Evolutionary conservation across 2,113 vertebrate genomes (phyloP).

Genomic region (Tyto alba): DNA sequence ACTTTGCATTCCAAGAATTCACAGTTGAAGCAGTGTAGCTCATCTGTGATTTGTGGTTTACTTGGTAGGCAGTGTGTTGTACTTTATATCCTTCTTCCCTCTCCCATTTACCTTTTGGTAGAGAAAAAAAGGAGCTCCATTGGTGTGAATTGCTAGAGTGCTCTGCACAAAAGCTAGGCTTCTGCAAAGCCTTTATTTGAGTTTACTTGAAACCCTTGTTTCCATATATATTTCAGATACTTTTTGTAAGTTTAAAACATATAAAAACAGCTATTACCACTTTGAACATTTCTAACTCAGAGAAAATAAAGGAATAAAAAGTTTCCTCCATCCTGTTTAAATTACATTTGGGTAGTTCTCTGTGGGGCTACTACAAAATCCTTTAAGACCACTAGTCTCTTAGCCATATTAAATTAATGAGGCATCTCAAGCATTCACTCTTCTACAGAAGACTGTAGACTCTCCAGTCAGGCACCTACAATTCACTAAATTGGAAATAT

Average conservation of each 20-base stretch:
- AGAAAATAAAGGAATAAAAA: background rate
- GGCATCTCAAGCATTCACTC: constrained; percentile 39
- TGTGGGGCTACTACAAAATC: constrained; percentile 40
- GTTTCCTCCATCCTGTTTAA: constrained; percentile 21
- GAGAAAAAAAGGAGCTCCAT: background rate
- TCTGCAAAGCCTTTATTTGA: constrained; percentile 14
- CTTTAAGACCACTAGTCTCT: constrained; percentile 54
- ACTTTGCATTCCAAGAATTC: constrained; percentile 11
- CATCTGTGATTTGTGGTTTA: background rate
- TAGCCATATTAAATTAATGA: constrained; percentile 61
- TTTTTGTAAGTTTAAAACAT: constrained; percentile 17
- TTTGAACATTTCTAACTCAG: constrained; percentile 24
- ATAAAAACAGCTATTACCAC: background rate
- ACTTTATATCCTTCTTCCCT: background rate
- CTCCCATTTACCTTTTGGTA: background rate
- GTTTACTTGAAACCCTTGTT: constrained; percentile 34
- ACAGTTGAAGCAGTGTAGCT: background rate
- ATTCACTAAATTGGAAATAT: constrained; percentile 40
- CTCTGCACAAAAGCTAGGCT: background rate
- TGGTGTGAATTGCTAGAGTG: background rate
- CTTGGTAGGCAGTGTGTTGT: background rate
- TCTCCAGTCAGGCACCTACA: constrained; percentile 54
- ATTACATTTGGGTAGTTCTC: constrained; percentile 38
- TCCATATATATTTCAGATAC: constrained; percentile 4
- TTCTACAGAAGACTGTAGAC: background rate